phyloP scores from a whole-genome alignment of 2,797 vertebrate genomes.

The Enteromius paludinosus region DNA sequence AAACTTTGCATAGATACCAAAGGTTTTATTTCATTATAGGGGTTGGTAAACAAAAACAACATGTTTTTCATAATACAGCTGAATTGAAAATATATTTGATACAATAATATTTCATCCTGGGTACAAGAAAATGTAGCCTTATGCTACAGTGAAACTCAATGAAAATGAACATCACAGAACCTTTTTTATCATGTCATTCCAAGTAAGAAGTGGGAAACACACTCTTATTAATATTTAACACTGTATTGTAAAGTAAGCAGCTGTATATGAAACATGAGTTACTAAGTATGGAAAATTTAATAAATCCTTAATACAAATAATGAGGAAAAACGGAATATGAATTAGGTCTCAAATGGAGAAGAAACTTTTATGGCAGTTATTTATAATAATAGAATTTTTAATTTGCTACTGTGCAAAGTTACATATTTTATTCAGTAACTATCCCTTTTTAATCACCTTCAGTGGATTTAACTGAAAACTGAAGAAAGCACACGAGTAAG shows the following conservation, averaged over 20 bases:
- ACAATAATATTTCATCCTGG: background rate
- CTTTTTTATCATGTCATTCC: conserved; percentile 23
- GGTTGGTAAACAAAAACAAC: conserved; percentile 18
- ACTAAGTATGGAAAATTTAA: background rate
- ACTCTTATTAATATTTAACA: conserved; percentile 38
- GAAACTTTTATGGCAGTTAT: background rate
- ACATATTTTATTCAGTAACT: background rate
- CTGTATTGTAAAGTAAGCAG: conserved; percentile 20
- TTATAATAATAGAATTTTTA: conserved; percentile 1
- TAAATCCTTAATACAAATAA: conserved; percentile 2
- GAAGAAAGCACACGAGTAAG: background rate
- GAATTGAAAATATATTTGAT: conserved; percentile 25
- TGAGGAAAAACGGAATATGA: background rate
- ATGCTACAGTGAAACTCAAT: background rate
- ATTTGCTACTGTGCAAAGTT: background rate
- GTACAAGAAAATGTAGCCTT: conserved; percentile 7
- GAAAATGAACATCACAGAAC: conserved; percentile 30
- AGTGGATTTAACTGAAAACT: background rate
- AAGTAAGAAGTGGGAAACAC: conserved; percentile 31
- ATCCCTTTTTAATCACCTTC: background rate
- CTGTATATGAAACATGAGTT: conserved; percentile 17
- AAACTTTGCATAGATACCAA: background rate
- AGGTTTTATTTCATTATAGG: conserved; percentile 10
- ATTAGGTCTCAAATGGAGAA: conserved; percentile 3
- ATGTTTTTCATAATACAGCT: background rate